Evolutionary conservation across 2,888 invertebrate species (phyloP), one percentile per base, ranked within the genome.

Genomic region (Drosophila mimetica): DNA sequence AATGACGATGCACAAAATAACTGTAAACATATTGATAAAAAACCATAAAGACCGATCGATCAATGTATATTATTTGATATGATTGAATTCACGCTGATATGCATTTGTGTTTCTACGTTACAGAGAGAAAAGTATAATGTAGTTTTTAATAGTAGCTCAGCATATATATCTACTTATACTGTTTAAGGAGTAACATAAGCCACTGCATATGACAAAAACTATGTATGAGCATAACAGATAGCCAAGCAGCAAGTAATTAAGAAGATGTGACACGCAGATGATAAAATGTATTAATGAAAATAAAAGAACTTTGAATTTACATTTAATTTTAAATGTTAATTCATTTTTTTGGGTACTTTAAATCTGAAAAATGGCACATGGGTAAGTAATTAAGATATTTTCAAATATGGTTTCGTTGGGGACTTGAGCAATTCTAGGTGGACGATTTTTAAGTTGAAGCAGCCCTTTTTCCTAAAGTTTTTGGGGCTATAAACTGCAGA

Each of bases 111-210:
- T 53, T 54, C 13, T 66, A 67, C 48, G 55, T 66, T 67, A 67
- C 48, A 36, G 22, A 57, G 48, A 37, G 60, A 65, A 42, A 52
- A 83, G 64, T 74, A 76, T 71, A 74, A 50, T 65, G 67, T 79
- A 79, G 79, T 71, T 85, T 76, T 79, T 82, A 79, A 74, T 47
- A 53, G 74, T 79, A 85, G 82, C 65, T 67, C 85, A 81, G 60
- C 70, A 81, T 84, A 79, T 81, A 75, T 78, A 79, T 70, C 52
- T 70, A 75, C 64, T 65, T 83, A 61, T 81, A 79, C 63, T 48
- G 41, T 34, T 74, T 83, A 78, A 82, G 76, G 30, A 63, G 48
- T 76, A 80, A 66, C 16, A 53, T 79, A 79, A 83, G 80, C 36
- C 46, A 65, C 46, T 37, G 39, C 59, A 65, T 64, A 61, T 25